phyloP scores from a whole-genome alignment of 2,113 vertebrate genomes.

The Pycnonotus jocosus region DNA sequence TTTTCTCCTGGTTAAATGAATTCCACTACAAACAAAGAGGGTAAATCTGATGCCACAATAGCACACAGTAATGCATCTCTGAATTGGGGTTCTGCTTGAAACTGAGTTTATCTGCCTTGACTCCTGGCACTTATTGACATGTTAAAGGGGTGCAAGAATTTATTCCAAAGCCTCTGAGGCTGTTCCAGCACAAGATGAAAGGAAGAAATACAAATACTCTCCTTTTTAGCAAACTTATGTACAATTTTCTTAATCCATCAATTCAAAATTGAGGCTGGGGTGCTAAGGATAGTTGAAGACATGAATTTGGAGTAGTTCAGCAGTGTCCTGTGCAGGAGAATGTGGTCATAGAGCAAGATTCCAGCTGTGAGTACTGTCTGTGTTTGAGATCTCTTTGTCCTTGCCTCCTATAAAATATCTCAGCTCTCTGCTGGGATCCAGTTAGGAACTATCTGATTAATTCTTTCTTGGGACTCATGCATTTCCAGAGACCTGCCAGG shows the following conservation, averaged over 20 bases:
- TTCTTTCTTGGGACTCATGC: not conserved
- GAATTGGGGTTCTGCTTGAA: not conserved
- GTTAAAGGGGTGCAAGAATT: not conserved
- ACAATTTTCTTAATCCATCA: not conserved
- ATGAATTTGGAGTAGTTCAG: not conserved
- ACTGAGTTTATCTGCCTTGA: not conserved
- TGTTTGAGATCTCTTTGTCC: not conserved
- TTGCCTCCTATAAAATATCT: not conserved
- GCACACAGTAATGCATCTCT: accelerated
- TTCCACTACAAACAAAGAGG: not conserved
- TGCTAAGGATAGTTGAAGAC: not conserved
- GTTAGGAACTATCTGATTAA: not conserved
- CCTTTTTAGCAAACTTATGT: not conserved
- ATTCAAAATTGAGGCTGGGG: not conserved
- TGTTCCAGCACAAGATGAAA: not conserved
- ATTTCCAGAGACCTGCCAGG: not conserved
- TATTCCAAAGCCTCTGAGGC: not conserved
- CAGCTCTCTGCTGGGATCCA: not conserved
- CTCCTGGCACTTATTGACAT: not conserved
- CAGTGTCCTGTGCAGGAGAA: not conserved
- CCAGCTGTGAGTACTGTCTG: not conserved
- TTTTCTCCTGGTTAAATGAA: not conserved
- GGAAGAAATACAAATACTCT: not conserved
- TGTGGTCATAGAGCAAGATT: not conserved
- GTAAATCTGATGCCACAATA: not conserved